These are phyloP conservation scores for Zeugodacus cucurbitae DNA, from an alignment of 1,140 invertebrate genomes.

Conservation along the genomic window DNA sequence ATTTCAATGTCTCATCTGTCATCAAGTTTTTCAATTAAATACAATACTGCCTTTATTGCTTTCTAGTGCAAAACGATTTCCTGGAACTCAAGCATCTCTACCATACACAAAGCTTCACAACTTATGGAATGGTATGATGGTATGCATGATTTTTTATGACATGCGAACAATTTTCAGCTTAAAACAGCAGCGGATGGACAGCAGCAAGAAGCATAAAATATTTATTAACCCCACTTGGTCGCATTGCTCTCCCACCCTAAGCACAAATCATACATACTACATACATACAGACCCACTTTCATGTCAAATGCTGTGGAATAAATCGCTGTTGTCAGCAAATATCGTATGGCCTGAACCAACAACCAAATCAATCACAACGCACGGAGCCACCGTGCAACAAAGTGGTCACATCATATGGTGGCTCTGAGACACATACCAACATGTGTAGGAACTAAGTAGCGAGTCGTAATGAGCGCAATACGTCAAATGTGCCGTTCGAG, in stretches of 20 bases:
- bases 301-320: neutral
- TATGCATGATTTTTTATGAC: no score
- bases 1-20: no score
- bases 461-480: neutral
- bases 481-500: neutral
- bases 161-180: neutral
- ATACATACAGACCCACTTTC: no score
- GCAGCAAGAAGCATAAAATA: neutral
- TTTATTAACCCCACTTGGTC: no score
- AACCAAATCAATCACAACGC: constrained; percentile 1
- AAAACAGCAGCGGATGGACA: neutral
- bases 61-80: no score
- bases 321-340: neutral
- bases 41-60: no score
- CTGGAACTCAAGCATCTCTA: no score
- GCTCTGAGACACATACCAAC: neutral
- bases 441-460: neutral
- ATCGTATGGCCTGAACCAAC: neutral
- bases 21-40: no score
- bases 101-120: no score
- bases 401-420: neutral
- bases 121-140: no score
- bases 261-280: no score
- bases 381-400: neutral
- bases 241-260: no score